Evolutionary conservation across 2,113 vertebrate genomes (phyloP).

Genomic region (Embiotoca jacksoni): DNA sequence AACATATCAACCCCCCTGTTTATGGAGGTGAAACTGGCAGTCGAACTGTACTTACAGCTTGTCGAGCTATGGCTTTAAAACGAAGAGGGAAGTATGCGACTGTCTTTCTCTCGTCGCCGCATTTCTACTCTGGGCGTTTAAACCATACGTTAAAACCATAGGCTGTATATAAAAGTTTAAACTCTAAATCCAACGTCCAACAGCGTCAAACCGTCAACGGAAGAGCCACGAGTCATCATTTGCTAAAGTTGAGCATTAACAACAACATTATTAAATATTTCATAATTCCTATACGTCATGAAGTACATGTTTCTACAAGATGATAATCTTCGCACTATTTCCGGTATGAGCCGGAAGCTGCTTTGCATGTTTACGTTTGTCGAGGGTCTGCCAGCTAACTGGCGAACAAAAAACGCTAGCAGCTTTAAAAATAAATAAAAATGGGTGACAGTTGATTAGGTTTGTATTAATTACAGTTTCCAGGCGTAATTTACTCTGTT

Average conservation of each 20-base stretch:
- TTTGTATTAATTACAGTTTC: not conserved
- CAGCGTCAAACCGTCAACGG: too few species aligned
- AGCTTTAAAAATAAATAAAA: not conserved
- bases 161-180: too few species aligned
- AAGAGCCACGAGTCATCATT: not conserved
- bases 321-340: not conserved
- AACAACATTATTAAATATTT: too few species aligned
- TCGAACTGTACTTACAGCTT: not conserved
- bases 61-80: not conserved
- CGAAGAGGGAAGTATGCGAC: not conserved
- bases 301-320: conserved; percentile 10
- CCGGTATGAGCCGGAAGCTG: conserved; percentile 67
- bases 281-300: too few species aligned
- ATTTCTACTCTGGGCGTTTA: not conserved
- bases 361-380: conserved; percentile 74
- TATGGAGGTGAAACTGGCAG: not conserved
- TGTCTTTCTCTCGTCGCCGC: not conserved
- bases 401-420: not conserved
- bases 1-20: too few species aligned
- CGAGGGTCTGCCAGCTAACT: not conserved
- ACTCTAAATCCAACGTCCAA: too few species aligned
- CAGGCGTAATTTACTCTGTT: not conserved
- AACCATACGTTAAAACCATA: too few species aligned
- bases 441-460: conserved; percentile 27
- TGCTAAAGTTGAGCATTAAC: too few species aligned